Evolutionary conservation across 1,140 invertebrate species (phyloP), one percentile per base, ranked within the genome.

Genomic region (Monochamus saltuarius): DNA sequence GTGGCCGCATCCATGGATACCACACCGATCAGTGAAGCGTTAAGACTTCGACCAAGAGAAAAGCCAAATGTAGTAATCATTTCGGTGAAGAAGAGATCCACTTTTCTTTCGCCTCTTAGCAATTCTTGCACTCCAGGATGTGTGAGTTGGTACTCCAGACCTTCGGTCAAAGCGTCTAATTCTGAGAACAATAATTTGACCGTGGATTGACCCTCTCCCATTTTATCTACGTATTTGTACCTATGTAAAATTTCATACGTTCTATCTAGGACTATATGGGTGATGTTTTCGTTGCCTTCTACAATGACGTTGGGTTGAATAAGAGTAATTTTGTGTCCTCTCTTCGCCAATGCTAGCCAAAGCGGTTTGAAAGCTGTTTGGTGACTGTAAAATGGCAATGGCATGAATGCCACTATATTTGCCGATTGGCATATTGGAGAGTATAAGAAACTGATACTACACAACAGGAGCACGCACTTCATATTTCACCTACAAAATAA

Each of bases 331-430:
- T 70, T 64, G 37, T 73, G 71, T 8, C 71, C 71, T 50, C 64
- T 56, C 37, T 38, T 38, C 0, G 65, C 52, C 19, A 73, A 53
- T 17, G 59, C 68, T 10, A 22, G 70, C 60, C 73, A 77, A 62
- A 79, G 50, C 29, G 67, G 72, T 59, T 59, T 74, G 54, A 79
- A 82, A 0, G 82, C 77, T 6, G 82, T 69, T 72, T 84, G 83
- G 65, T 86, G 84, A 59, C 84, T 86, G 47, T 80, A 76, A 0
- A 80, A 80, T 1, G 81, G 75, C 7, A 71, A 73, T 4, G 81
- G 73, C 42, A 81, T 71, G 0, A 82, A 65, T 1, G 74, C 79
- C 14, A 87, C 66, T 53, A 86, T 85, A 52, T 69, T 74, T 35
- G 76, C 75, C 6, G 22, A 29, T 2, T 29, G 22, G 6, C 22